Evolutionary conservation across 1,140 invertebrate species (phyloP), one percentile per base, ranked within the genome.

Genomic region (Drosophila elegans): DNA sequence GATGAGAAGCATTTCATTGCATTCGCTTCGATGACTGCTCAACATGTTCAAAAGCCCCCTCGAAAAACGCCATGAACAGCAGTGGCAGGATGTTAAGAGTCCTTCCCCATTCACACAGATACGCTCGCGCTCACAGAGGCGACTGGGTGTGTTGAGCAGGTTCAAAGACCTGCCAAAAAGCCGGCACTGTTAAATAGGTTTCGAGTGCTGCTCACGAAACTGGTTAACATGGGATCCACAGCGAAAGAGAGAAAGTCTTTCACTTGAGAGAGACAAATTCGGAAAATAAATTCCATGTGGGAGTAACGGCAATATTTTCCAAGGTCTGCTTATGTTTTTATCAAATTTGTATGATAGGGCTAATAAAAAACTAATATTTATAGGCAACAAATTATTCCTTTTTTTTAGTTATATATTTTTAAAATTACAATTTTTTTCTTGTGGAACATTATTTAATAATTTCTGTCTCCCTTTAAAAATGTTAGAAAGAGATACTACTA

Each of bases 161-260:
- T 85, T 86, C 79, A 86, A 83, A 86, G 82, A 86, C 83, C 82
- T 76, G 32, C 45, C 61, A 41, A 76, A 88, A 79, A 34, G 84
- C 83, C 79, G 82, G 82, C 64, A 48, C 55, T 85, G 82, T 74
- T 74, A 67, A 44, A 10, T 7, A 25, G 9, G 29, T 57, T 53
- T 25, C 25, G 27, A 49, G 5, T 13, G 12, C 12, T 6, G 29
- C n/a, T 11, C 27, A 3, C 41, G 21, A 45, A 53, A 1, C 3
- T 16, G n/a, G 34, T 12, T 48, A 61, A 68, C 72, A 76, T 77
- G 27, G 3, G 3, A 11, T 76, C 73, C 73, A 63, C 63, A n/a
- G 1, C 9, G 46, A 44, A 38, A 45, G 45, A 7, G 44, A 67
- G 34, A 48, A 13, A 13, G n/a, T 13, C 12, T n/a, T 52, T 52